A percentile compares a stretch with the other conserved stretches of the same genome.
These are phyloP conservation scores for Galeopsomyia nigrocyanea DNA, from an alignment of 2,888 invertebrate species.

Conservation along the genomic window DNA sequence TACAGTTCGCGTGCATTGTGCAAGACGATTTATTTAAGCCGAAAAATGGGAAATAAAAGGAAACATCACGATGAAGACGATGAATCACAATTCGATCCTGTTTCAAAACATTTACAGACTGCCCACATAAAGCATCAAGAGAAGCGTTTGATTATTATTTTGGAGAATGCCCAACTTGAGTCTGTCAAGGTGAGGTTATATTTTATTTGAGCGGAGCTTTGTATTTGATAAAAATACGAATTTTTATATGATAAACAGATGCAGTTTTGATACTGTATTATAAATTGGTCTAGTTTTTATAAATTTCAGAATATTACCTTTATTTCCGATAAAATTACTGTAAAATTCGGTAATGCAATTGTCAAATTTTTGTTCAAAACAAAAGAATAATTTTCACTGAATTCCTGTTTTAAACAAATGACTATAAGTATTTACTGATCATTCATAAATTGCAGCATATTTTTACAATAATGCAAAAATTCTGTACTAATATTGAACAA, in stretches of 20 bases:
- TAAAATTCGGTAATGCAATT: too few species aligned
- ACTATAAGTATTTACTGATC: too few species aligned
- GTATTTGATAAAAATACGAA: not conserved
- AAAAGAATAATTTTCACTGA: too few species aligned
- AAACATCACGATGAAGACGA: conserved; percentile 72
- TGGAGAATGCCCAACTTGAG: conserved; percentile 96
- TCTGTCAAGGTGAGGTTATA: conserved; percentile 85
- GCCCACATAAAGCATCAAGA: conserved; percentile 86
- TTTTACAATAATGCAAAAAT: too few species aligned
- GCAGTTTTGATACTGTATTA: not conserved
- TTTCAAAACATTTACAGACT: conserved; percentile 83
- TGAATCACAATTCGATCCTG: conserved; percentile 83
- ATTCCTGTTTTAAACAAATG: too few species aligned
- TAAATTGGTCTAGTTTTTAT: not conserved
- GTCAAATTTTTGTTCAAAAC: too few species aligned
- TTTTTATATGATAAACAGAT: not conserved
- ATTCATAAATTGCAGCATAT: too few species aligned
- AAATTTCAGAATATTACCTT: not conserved
- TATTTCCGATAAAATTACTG: not conserved
- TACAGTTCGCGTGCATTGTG: conserved; percentile 14
- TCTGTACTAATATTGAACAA: too few species aligned
- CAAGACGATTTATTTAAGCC: conserved; percentile 3
- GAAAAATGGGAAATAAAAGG: conserved; percentile 72
- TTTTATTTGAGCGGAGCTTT: conserved; percentile 1
- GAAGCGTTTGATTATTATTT: conserved; percentile 90